These are phyloP conservation scores for Stenopsyche tienmushanensis DNA, from an alignment of 1,140 invertebrate species.

Conservation along the genomic window DNA sequence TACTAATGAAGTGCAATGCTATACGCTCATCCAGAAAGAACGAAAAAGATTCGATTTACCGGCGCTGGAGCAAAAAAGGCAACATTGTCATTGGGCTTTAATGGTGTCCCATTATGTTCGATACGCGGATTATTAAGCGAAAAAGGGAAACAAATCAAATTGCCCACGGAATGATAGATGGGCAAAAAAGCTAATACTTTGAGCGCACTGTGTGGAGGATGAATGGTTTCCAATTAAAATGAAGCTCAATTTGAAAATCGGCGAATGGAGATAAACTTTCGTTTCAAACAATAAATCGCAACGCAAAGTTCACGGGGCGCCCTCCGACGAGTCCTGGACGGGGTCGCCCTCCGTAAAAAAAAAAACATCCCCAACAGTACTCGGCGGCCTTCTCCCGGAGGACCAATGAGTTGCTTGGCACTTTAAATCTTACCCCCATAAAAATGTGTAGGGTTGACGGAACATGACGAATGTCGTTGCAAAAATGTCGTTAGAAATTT, in stretches of 20 bases:
- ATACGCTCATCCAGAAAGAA: not conserved
- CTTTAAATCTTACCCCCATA: constrained; percentile 2
- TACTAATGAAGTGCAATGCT: constrained; percentile 24
- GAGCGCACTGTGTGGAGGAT: constrained; percentile 4
- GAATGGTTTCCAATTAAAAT: constrained; percentile 42
- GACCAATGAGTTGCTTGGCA: constrained; percentile 8
- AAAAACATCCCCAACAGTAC: not conserved
- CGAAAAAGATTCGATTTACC: not conserved
- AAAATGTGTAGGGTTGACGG: not conserved
- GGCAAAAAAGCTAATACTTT: not conserved
- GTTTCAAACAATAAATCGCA: constrained; percentile 39
- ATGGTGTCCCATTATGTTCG: not conserved
- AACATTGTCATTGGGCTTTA: not conserved
- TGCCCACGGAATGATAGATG: not conserved
- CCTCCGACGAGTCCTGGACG: not conserved
- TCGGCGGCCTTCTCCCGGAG: not conserved
- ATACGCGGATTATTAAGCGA: not conserved
- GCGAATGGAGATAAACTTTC: constrained; percentile 37
- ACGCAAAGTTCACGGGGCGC: constrained; percentile 34
- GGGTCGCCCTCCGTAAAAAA: not conserved
- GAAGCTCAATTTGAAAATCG: constrained; percentile 28
- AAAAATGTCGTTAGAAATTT: not conserved
- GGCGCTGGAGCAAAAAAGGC: not conserved
- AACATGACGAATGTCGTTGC: not conserved
- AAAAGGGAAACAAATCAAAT: constrained; percentile 5